Base-by-base conservation (phyloP, 2,888 invertebrate species). In the Trimorus sp. region DNA sequence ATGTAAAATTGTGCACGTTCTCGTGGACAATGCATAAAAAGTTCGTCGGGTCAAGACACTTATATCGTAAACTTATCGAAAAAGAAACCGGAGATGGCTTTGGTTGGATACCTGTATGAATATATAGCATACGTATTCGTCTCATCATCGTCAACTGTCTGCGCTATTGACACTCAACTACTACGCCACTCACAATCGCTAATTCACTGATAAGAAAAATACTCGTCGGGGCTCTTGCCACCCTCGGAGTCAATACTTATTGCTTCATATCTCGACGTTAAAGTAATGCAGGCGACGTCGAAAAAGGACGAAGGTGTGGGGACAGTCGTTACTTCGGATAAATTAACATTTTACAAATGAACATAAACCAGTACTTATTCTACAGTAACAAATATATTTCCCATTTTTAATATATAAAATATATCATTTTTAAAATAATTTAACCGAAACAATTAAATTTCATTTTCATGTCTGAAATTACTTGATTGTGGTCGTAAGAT, bases 141-240 rank as follows among this genome's bases (percentile, higher is more conserved):
- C 88, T 89, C 91, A 88, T 90, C 90, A 90, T 90, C 89, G 89
- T 89, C 88, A 87, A 82, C 84, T 83, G 78, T 69, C 74, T 76
- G 83, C 75, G 81, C 84, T 83, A 85, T 84, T 85, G 85, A 82
- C 77, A 84, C 79, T 82, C 53, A 36, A 63, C 81, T 82, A 63
- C 80, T 76, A 81, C 59, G 82, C 80, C 65, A 81, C 84, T 78
- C 86, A 83, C 78, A 83, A 84, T 86, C 86, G 88, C 89, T 90
- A 89, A 89, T 90, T 89, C 88, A 88, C 90, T 88, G 90, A 90
- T 90, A 90, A 90, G 90, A 88, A 89, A 89, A 89, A 89, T 85
- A 86, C 87, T 87, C 88, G 85, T 83, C 79, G 86, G 79, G 63
- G 66, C 84, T 83, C 74, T 80, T 83, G 82, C 82, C 54, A 75